phyloP scores from a whole-genome alignment of 1,140 invertebrate species.

The Atta colombica region DNA sequence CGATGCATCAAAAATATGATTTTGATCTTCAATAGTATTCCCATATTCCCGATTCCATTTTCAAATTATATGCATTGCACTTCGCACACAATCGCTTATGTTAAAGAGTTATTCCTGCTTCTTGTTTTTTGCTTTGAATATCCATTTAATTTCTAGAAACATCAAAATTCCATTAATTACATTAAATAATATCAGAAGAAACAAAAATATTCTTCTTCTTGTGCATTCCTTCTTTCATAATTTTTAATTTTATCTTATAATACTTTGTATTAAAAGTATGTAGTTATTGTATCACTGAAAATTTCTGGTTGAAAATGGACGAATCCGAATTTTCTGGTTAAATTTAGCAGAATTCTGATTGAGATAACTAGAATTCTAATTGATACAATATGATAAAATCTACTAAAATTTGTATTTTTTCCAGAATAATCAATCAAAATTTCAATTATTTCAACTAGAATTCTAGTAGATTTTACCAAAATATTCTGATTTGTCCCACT shows the following conservation, averaged over 20 bases:
- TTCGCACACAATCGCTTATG: not conserved
- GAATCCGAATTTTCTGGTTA: no score
- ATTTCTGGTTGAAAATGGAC: no score
- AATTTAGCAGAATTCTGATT: not conserved
- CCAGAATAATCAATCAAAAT: no score
- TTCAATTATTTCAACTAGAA: no score
- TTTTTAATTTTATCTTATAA: not conserved
- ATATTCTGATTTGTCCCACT: no score
- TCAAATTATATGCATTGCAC: constrained; percentile 6
- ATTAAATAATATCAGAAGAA: not conserved
- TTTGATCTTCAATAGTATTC: constrained; percentile 46
- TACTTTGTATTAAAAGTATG: not conserved
- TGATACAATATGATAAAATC: not conserved
- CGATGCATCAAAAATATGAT: constrained; percentile 5
- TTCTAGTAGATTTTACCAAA: no score
- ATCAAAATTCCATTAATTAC: constrained; percentile 14
- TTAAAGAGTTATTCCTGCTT: constrained; percentile 1
- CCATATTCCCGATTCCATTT: not conserved
- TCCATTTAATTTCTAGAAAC: not conserved
- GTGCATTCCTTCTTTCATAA: not conserved
- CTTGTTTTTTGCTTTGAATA: constrained; percentile 1
- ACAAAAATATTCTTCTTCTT: not conserved
- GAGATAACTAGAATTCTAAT: not conserved
- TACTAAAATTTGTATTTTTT: no score
- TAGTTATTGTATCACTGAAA: no score